Evolutionary conservation across 2,113 vertebrate genomes (phyloP), one percentile per base, ranked within the genome.

Genomic region (Nannobrachium achirus): DNA sequence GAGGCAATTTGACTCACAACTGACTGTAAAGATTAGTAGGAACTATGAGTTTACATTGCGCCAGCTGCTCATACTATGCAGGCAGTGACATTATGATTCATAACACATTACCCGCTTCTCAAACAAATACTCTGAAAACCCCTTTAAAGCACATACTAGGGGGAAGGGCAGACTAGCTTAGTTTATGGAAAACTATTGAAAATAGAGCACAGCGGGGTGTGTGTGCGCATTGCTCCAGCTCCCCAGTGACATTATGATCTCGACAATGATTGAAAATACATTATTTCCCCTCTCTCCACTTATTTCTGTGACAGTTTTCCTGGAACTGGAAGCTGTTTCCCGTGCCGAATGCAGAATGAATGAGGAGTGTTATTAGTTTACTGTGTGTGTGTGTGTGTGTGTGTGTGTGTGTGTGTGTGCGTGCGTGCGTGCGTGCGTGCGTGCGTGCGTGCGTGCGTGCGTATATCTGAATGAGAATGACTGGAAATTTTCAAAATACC

Each of bases 151-250:
- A 39, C 15, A 14, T 40, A 69, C 68, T 69, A 58, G 78, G 78
- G 67, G 33, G 64, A 56, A 64, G 39, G 44, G 49, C 53, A 56
- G 69, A 75, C 81, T 78, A 75, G 62, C 75, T 66, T 72, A 68
- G 60, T 79, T 79, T 84, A 74, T 82, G 78, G 67, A 73, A 88
- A 87, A 86, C 83, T 63, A 86, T 78, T 83, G 69, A 84, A 33
- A 86, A 85, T 80, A 44, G 48, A 74, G 65, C 78, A 70, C 81
- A 81, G 69, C 62, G n/a, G 66, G 80, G 57, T 73, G 50, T 73
- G 50, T 73, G 79, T 84, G 49, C 57, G 41, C 56, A 56, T 20
- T 79, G 74, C 38, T 46, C 39, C 11, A 1, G 52, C 51, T 82
- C 74, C 78, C 76, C 33, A 80, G 72, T 72, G 69, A 82, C 80